These are phyloP conservation scores for Chromoteleia sp. DNA, from an alignment of 2,888 invertebrate genomes.

Conservation along the genomic window DNA sequence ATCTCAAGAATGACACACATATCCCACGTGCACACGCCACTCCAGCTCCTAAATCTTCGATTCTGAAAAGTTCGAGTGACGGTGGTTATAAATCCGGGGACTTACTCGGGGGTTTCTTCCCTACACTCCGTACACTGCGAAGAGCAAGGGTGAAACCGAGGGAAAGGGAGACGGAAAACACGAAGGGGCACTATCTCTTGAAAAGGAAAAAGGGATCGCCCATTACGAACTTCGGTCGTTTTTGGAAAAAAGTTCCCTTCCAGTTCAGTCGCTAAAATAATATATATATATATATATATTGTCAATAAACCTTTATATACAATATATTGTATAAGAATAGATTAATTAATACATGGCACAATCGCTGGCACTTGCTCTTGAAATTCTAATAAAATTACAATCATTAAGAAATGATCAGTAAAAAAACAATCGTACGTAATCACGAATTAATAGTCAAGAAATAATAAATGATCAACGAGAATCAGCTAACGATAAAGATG, in stretches of 20 bases:
- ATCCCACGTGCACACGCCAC: neutral
- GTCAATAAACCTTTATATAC: neutral
- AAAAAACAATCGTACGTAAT: too few species aligned
- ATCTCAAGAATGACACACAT: conserved; percentile 6
- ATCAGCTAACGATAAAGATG: too few species aligned
- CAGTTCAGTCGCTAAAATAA: conserved; percentile 5
- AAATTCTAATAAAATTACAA: too few species aligned
- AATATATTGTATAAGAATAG: too few species aligned
- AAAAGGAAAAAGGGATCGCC: conserved; percentile 23
- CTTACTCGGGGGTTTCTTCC: conserved; percentile 22
- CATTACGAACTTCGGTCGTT: conserved; percentile 24
- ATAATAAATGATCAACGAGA: too few species aligned
- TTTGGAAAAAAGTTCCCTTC: conserved; percentile 7
- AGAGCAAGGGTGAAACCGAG: conserved; percentile 24
- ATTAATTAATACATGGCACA: too few species aligned
- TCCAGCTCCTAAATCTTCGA: conserved; percentile 10
- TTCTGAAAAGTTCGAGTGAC: conserved; percentile 2
- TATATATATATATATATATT: too few species aligned
- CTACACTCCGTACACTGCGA: neutral
- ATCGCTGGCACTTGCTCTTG: too few species aligned
- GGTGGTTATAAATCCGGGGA: conserved; percentile 16
- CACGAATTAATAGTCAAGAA: too few species aligned
- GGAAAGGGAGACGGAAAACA: conserved; percentile 34
- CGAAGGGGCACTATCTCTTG: conserved; percentile 38
- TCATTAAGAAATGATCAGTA: too few species aligned